Evolutionary conservation across 2,113 vertebrate genomes (phyloP), one percentile per base, ranked within the genome.

Genomic region (Gavialis gangeticus): DNA sequence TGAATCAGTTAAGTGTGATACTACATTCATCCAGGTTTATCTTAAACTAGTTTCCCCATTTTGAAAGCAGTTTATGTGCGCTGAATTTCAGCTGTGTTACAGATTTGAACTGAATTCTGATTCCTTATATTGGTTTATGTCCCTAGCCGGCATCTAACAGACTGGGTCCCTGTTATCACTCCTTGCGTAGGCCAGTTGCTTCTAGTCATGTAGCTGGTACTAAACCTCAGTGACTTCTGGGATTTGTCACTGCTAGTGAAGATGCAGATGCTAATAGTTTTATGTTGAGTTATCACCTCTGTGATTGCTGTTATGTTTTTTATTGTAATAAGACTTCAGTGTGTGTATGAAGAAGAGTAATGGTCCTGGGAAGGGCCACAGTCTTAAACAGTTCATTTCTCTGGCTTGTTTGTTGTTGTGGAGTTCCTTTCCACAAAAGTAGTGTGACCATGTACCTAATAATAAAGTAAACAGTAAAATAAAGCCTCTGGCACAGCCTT

Each of bases 401-500:
- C 67, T 34, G 19, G 18, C n/a, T 37, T 10, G 30, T 21, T 14
- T 14, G 24, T 5, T 56, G 37, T n/a, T 66, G 6, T 27, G 62
- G 25, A 71, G 18, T 16, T 85, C 89, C 62, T 30, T 85, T 89
- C 67, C 3, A 1, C 18, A 4, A 8, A 46, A 58, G 3, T 46
- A 80, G 21, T 0, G 0, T 2, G 2, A 16, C 7, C 15, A 8
- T 82, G 60, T 37, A 11, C 71, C 54, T 75, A 37, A 5, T 6
- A 58, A 28, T 75, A 17, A 14, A 4, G 10, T 46, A 63, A 87
- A 81, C 21, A 24, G 11, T 18, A 8, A 58, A 18, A 9, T 27
- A 1, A 25, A 79, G 3, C 27, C 34, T 59, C 69, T 18, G n/a
- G 34, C 0, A 1, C 22, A 15, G 13, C 60, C 19, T 84, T 89